Base-by-base conservation (phyloP, 2,888 invertebrate species). In the Brachyptera risi region DNA sequence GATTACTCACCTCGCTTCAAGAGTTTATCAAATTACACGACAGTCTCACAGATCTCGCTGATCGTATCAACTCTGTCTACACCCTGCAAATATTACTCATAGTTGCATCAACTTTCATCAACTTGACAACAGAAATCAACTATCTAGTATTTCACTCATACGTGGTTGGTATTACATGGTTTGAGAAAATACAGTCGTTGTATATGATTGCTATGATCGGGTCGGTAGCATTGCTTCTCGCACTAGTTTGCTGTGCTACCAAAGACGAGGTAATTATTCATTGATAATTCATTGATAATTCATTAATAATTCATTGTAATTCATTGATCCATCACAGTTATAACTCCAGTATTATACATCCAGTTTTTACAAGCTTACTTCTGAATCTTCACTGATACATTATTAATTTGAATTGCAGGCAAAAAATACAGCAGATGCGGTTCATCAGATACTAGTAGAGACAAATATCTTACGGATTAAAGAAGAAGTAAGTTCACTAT, bases 91-190 rank as follows among this genome's bases (percentile, higher is more conserved):
- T 47, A 24, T 21, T 47, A 4, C 47, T 47, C 23, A 17, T 47
- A 3, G 23, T n/a, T 5, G 24, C 47, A n/a, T 17, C 47, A 3
- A 47, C 19, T 7, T 47, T 47, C 47, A 21, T 47, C 24, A 47
- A 47, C 47, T n/a, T 47, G 4, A 47, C 47, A n/a, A 47, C 47
- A n/a, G 47, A 47, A 24, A 47, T 47, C 23, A 47, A 47, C 47
- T 47, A 47, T 24, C 24, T 21, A 2, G 47, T 47, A n/a, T 21
- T 24, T n/a, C 11, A 17, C 23, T 3, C 24, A 15, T 7, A 4
- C 24, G 23, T 23, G 7, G 19, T n/a, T 5, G n/a, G 23, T n/a
- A 47, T 47, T 21, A 21, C 23, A 7, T 11, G 1, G 9, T 3
- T 7, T 7, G 47, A 47, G 47, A 24, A 9, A 1, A n/a, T 24